phyloP scores from a whole-genome alignment of 2,797 vertebrate species.

The Buceros bicornis region DNA sequence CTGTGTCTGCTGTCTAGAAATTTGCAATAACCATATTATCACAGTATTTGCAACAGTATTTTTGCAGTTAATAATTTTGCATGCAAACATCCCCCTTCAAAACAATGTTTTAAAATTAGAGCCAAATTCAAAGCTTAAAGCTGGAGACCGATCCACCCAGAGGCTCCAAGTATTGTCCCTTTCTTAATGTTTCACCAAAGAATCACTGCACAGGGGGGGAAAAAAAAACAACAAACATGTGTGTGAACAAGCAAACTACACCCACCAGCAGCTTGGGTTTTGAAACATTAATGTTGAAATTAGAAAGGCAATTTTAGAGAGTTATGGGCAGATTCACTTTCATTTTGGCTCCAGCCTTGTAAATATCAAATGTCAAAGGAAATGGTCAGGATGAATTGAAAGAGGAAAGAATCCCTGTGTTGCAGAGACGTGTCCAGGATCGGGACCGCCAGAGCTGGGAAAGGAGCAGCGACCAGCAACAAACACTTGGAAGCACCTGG shows the following conservation, averaged over 20 bases:
- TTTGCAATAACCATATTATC: neutral
- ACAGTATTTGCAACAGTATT: neutral
- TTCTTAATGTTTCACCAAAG: neutral
- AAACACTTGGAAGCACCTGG: neutral
- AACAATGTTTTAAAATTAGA: neutral
- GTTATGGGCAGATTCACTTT: constrained; percentile 43
- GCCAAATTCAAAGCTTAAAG: neutral
- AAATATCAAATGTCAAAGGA: constrained; percentile 48
- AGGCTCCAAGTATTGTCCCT: neutral
- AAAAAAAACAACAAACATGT: neutral
- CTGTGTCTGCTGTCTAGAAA: neutral
- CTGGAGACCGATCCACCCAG: neutral
- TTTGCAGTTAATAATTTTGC: neutral
- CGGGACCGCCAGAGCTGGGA: accelerated
- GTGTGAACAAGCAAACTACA: constrained; percentile 27
- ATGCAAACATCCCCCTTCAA: neutral
- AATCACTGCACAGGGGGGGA: neutral
- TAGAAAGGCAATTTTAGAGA: constrained; percentile 32
- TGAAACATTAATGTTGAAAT: constrained; percentile 52
- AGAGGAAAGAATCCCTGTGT: neutral
- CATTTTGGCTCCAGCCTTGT: constrained; percentile 25
- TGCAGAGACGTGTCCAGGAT: accelerated
- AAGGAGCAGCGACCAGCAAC: neutral
- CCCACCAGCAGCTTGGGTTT: constrained; percentile 21
- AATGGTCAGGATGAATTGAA: neutral